A percentile compares a stretch with the other conserved stretches of the same genome.
Conservation (phyloP, 2,113 vertebrate genomes). For the Theristicus caerulescens region DNA sequence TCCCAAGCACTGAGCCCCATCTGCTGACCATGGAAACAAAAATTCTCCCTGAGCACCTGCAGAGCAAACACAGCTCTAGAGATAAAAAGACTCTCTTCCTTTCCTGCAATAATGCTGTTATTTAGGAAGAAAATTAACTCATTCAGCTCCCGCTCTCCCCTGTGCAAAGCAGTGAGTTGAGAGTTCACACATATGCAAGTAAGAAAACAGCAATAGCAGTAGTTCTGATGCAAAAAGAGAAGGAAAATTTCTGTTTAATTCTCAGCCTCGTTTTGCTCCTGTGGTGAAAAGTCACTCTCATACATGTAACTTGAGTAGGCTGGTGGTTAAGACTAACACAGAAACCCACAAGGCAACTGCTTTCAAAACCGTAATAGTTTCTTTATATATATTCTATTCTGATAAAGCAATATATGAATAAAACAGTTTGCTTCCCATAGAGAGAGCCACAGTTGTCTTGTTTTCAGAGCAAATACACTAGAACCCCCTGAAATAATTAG, state of each 20-base stretch:
- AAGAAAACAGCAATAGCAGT: background rate
- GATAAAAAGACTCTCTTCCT: background rate
- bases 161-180: background rate
- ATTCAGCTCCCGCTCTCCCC: background rate
- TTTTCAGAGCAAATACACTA: background rate
- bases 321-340: background rate
- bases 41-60: background rate
- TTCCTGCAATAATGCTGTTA: background rate
- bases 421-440: background rate
- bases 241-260: background rate
- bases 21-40: background rate
- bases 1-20: background rate
- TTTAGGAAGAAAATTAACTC: background rate
- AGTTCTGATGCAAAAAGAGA: background rate
- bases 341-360: background rate
- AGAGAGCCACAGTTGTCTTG: background rate
- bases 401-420: background rate
- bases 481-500: background rate
- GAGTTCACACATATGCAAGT: background rate
- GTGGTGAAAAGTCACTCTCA: background rate
- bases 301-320: background rate
- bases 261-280: background rate
- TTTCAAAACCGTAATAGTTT: background rate
- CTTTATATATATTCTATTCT: background rate
- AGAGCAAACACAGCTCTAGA: background rate